Evolutionary conservation across 2,113 vertebrate species (phyloP), one percentile per base, ranked within the genome.

Genomic region (Percopsis transmontana): DNA sequence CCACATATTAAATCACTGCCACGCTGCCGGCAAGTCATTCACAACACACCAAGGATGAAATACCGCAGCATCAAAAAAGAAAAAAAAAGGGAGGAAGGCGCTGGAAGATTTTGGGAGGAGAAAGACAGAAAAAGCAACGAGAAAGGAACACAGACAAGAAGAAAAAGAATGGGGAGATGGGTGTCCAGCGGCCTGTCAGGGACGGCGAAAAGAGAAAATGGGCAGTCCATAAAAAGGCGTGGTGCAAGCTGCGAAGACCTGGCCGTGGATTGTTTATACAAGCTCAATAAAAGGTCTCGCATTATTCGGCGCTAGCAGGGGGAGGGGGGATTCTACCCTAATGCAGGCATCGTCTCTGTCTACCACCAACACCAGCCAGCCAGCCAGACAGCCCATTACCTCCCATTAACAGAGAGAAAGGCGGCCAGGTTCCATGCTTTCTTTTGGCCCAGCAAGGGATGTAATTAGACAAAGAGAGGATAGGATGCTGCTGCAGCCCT

Each of bases 371-470:
- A 65, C 58, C 81, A 39, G 33, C 21, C 64, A 52, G 47, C 79
- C 66, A 80, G 80, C 68, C 73, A 70, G 56, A 66, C 79, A 86
- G 80, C 83, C 85, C 87, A 88, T 88, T 89, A 88, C 76, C 80
- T 81, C 73, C 84, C 85, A 89, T 90, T 91, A 89, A 82, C 24
- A n/a, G 59, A 76, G 73, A 79, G 81, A 78, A 73, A 79, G 52
- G 77, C 68, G 82, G 85, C 82, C 78, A 81, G 67, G 68, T 78
- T 58, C 56, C 77, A 44, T 52, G 81, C 64, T 62, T 68, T 77
- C 44, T 60, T 76, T 63, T 62, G 48, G 68, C 68, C 66, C 64
- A 84, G 81, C 70, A 82, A 70, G 72, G 70, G 61, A 62, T 73
- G 84, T 87, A 84, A 87, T 90, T 88, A 88, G 68, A 78, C 79